Evolutionary conservation across 1,140 invertebrate genomes (phyloP).

Genomic region (fruit fly (Drosophila melanogaster)): Release_6_plus_ISO1_MT NC_004354.4:12262501-12263000

Average conservation of each 20-base stretch:
- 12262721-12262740: too few relatives aligned
- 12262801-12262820: too few relatives aligned
- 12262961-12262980: neutral
- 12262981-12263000: neutral
- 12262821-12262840: neutral
- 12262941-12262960: slow-evolving; percentile 1
- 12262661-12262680: neutral
- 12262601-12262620: slow-evolving; percentile 18
- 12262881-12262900: neutral
- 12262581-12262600: slow-evolving; percentile 45
- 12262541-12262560: slow-evolving; percentile 32
- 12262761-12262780: too few relatives aligned
- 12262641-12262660: neutral
- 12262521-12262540: neutral
- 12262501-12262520: too few relatives aligned
- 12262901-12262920: too few relatives aligned
- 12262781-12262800: too few relatives aligned
- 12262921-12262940: slow-evolving; percentile 41
- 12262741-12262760: too few relatives aligned
- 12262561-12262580: slow-evolving; percentile 66
- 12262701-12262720: too few relatives aligned
- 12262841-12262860: neutral
- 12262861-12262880: neutral
- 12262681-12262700: too few relatives aligned
- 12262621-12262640: neutral